Percentiles rank a stretch among this genome's conserved stretches.
Conservation (phyloP, 2,888 invertebrate species). For the Sussaba pulchella region DNA sequence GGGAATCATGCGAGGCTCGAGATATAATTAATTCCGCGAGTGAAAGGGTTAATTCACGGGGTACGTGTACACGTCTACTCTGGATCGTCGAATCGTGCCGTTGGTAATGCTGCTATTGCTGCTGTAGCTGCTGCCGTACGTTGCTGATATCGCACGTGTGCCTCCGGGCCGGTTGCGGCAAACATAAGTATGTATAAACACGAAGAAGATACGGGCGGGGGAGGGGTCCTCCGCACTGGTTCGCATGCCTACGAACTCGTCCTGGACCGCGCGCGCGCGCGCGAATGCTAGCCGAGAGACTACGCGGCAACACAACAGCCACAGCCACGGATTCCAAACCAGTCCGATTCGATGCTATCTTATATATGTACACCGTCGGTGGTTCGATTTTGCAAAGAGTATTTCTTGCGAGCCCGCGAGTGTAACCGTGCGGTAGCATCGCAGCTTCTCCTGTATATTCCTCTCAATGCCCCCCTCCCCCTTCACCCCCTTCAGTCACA, state of each 20-base stretch:
- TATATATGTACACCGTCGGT: conserved; percentile 41
- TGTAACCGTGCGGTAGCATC: conserved; percentile 60
- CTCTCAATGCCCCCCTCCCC: neutral
- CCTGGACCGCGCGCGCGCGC: too few species aligned
- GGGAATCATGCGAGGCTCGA: neutral
- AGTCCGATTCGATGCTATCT: conserved; percentile 66
- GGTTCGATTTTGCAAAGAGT: conserved; percentile 55
- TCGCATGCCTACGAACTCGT: conserved; percentile 53
- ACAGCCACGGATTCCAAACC: conserved; percentile 61
- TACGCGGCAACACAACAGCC: conserved; percentile 32
- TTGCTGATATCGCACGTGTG: conserved; percentile 62
- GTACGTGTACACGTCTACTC: conserved; percentile 16
- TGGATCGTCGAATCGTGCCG: conserved; percentile 21
- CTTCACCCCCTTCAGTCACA: conserved; percentile 37
- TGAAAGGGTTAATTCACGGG: conserved; percentile 44
- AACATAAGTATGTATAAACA: conserved; percentile 46
- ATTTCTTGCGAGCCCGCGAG: conserved; percentile 62
- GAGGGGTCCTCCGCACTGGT: conserved; percentile 32
- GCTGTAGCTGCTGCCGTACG: conserved; percentile 49
- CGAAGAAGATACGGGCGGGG: conserved; percentile 52
- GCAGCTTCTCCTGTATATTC: conserved; percentile 21
- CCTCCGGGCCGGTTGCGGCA: conserved; percentile 52
- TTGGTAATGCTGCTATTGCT: conserved; percentile 22
- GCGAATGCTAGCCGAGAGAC: too few species aligned
- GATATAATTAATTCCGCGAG: conserved; percentile 32